Base-by-base conservation (phyloP, 2,797 vertebrate species). In the Galagoides demidoff region DNA sequence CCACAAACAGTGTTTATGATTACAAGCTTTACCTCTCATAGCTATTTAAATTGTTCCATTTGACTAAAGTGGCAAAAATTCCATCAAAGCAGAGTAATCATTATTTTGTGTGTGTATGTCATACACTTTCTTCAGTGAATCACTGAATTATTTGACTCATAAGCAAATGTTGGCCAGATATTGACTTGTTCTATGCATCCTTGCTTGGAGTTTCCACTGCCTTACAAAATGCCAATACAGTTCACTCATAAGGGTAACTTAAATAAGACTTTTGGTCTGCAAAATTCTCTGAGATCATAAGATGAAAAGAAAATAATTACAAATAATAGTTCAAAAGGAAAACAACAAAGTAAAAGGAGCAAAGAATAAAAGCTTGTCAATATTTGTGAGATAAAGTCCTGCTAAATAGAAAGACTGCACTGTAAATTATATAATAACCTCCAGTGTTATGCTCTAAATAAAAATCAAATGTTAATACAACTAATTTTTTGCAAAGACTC, bases 271-370 rank as follows among this genome's bases (percentile, higher is more conserved):
- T 92, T 52, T 39, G 23, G 23, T 59, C 43, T 91, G 17, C 31
- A 89, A 94, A 95, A 68, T 81, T 5, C 19, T 85, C 71, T 94
- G 79, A 89, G 39, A 93, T 92, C 13, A 71, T 27, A 90, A 73
- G 39, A 92, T 61, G 94, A 66, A 74, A 23, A 87, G 57, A 95
- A 85, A 94, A 83, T 49, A 27, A 77, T 84, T 92, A 61, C 8
- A 73, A 73, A 86, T 66, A 89, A 23, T 87, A 77, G 3, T 22
- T 70, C 29, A 66, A 39, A 94, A 85, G 66, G 49, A 95, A 93
- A 92, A 78, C 16, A 89, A 59, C 20, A 93, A 37, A 89, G 49
- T 78, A 77, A 85, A 89, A 68, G 79, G 63, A 76, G 79, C 55
- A 78, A 88, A 81, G 34, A 76, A 68, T 74, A 63, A 13, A 29